phyloP scores from a whole-genome alignment of 2,113 vertebrate genomes.

The Zosterops borbonicus region DNA sequence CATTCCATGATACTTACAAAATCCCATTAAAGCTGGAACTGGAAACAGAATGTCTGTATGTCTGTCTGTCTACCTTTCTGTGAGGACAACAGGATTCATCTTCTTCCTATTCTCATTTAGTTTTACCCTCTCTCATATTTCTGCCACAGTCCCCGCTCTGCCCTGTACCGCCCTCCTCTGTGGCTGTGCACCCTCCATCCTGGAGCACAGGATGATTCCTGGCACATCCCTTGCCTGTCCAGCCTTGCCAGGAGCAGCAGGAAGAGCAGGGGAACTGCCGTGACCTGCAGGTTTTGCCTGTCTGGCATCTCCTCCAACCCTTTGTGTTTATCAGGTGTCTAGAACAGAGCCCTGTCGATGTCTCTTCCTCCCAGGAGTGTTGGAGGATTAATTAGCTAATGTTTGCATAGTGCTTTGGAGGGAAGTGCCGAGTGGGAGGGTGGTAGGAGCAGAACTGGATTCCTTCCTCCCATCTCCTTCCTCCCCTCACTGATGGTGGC shows the following conservation, averaged over 20 bases:
- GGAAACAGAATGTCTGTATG: not conserved
- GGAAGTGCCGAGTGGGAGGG: not conserved
- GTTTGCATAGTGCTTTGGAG: constrained; percentile 11
- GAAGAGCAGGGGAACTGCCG: not conserved
- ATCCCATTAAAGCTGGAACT: not conserved
- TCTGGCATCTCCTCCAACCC: not conserved
- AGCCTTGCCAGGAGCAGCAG: not conserved
- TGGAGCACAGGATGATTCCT: not conserved
- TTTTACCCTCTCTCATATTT: not conserved
- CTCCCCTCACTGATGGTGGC: not conserved
- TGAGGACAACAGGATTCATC: not conserved
- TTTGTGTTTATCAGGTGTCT: not conserved
- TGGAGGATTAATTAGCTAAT: constrained; percentile 14
- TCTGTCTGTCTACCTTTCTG: not conserved
- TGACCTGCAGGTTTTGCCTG: not conserved
- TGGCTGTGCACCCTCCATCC: not conserved
- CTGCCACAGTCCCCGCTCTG: not conserved
- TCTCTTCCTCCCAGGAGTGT: not conserved
- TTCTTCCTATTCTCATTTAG: not conserved
- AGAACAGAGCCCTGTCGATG: not conserved
- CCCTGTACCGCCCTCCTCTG: not conserved
- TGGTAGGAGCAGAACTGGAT: not conserved
- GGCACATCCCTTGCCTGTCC: not conserved
- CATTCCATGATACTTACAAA: not conserved
- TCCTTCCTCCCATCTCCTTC: not conserved